Conservation (phyloP, 2,888 invertebrate species). For the Agriopis leucophaearia region DNA sequence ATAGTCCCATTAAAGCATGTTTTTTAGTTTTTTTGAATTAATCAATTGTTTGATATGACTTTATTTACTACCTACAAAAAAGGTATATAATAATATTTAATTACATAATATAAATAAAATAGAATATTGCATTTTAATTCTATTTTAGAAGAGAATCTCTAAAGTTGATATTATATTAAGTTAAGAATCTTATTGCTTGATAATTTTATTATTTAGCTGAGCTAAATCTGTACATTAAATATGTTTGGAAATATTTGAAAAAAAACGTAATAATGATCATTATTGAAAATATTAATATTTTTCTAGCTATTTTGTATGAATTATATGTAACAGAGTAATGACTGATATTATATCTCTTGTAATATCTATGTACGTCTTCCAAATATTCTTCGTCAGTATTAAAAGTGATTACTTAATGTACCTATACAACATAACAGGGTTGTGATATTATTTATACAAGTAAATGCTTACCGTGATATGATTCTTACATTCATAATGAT, state of each 20-base stretch:
- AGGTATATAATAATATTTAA: too few species aligned
- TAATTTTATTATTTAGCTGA: neutral
- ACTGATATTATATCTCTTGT: conserved; percentile 21
- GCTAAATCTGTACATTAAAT: too few species aligned
- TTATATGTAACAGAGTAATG: neutral
- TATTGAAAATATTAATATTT: neutral
- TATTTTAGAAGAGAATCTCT: neutral
- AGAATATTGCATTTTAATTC: too few species aligned
- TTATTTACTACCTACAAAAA: neutral
- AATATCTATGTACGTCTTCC: conserved; percentile 31
- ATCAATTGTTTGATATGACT: too few species aligned
- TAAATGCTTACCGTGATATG: neutral
- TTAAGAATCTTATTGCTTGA: neutral
- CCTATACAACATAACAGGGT: conserved; percentile 35
- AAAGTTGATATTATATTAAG: conserved; percentile 1
- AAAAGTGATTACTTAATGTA: conserved; percentile 29
- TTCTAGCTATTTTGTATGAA: neutral
- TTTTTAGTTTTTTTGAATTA: too few species aligned
- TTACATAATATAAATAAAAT: too few species aligned
- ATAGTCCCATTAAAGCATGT: too few species aligned
- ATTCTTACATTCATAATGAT: neutral
- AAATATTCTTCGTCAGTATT: conserved; percentile 36
- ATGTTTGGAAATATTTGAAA: too few species aligned
- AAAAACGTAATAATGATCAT: too few species aligned
- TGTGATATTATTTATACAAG: conserved; percentile 36